These are phyloP conservation scores for Drosophila kurseongensis DNA, from an alignment of 1,140 invertebrate species.

Conservation along the genomic window DNA sequence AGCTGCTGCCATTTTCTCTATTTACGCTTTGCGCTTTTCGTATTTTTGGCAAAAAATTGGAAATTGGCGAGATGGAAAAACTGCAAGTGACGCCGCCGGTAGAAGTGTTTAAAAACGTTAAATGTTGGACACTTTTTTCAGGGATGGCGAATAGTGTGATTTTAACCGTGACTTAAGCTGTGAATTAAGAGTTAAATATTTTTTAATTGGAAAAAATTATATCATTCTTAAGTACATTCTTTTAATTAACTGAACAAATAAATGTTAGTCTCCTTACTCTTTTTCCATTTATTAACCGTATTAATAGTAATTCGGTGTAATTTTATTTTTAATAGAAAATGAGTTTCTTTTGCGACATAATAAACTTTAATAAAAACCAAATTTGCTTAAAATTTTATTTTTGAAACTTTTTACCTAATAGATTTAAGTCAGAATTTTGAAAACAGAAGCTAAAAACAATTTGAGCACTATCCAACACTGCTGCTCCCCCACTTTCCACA, in stretches of 20 bases:
- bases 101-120: slow-evolving; percentile 6
- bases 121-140: neutral
- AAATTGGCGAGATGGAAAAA: slow-evolving; percentile 8
- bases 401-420: neutral
- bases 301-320: too few relatives aligned
- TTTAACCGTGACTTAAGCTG: too few relatives aligned
- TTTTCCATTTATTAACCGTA: too few relatives aligned
- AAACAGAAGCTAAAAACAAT: neutral
- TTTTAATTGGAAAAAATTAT: too few relatives aligned
- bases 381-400: neutral
- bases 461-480: neutral
- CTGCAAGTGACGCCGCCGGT: slow-evolving; percentile 61
- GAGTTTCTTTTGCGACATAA: too few relatives aligned
- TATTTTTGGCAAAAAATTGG: neutral
- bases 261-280: too few relatives aligned
- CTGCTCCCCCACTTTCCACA: neutral
- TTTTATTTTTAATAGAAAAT: too few relatives aligned
- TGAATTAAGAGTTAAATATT: too few relatives aligned
- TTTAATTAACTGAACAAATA: too few relatives aligned
- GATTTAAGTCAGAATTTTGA: neutral
- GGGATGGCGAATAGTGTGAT: neutral
- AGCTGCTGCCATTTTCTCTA: slow-evolving; percentile 87
- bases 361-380: too few relatives aligned
- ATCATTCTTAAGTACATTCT: too few relatives aligned
- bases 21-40: slow-evolving; percentile 11